Evolutionary conservation across 2,797 vertebrate species (phyloP), one percentile per base, ranked within the genome.

Genomic region (Cichlasoma orientale): DNA sequence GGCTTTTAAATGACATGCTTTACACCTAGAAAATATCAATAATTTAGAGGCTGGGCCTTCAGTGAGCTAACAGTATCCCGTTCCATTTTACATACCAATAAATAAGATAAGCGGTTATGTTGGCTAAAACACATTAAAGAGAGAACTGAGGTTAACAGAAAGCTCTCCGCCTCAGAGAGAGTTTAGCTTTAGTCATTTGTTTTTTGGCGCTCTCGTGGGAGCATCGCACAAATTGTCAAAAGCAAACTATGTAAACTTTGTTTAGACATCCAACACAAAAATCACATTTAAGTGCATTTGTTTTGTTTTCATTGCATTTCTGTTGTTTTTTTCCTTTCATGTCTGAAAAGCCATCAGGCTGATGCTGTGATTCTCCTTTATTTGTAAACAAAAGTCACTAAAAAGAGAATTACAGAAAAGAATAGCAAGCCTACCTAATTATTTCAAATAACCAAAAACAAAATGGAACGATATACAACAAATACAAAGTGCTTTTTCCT

Each of bases 141-240:
- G 18, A 25, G 41, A 68, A 7, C 18, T 0, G 41, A 50, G 18
- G 44, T 0, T 68, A 31, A 68, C 16, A 0, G 63, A 50, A n/a
- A 68, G 25, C 38, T 66, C 36, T 36, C 36, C 36, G 11, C 9
- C 36, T 36, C 36, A 1, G 36, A 36, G 9, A 3, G 10, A 36
- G 8, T 36, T 36, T 36, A 33, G 31, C 31, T 33, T 33, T 33
- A 33, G 31, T 8, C 7, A 33, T 33, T 7, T 33, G 1, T 33
- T 8, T 9, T 33, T 33, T 68, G 25, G 27, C 29, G 10, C 16
- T 68, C 41, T 68, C 3, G 2, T 68, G 63, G 47, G 41, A 50
- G 18, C 61, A 68, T 0, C 27, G 61, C 23, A 66, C 23, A 66
- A 66, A 68, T n/a, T n/a, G 41, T 50, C 18, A 50, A 2, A 25